These are phyloP conservation scores for Alosa alosa DNA, from an alignment of 2,113 vertebrate genomes.

Conservation along the genomic window DNA sequence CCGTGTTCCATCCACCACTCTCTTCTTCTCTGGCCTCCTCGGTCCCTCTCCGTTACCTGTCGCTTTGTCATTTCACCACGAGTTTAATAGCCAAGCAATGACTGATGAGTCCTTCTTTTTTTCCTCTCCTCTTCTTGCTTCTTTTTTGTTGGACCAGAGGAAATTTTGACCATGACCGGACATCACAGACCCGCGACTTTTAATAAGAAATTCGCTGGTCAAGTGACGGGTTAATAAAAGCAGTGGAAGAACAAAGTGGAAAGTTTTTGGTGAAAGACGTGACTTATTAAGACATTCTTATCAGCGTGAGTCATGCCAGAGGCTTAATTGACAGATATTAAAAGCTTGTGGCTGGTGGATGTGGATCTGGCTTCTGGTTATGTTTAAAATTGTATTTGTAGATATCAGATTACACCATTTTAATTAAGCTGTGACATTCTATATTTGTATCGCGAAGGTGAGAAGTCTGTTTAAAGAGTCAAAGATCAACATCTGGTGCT, in stretches of 20 bases:
- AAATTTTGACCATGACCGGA: constrained; percentile 18
- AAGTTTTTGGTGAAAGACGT: constrained; percentile 1
- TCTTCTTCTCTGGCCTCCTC: constrained; percentile 9
- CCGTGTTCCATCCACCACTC: not conserved
- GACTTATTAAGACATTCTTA: constrained; percentile 24
- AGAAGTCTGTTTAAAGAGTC: not conserved
- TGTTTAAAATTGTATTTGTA: not conserved
- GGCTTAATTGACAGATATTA: constrained; percentile 1
- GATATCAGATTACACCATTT: not conserved
- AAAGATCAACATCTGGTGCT: not conserved
- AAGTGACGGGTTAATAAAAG: constrained; percentile 32
- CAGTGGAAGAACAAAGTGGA: constrained; percentile 25
- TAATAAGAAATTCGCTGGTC: constrained; percentile 31
- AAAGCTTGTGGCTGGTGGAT: not conserved
- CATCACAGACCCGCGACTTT: constrained; percentile 11
- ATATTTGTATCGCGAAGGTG: constrained; percentile 1
- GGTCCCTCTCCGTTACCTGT: constrained; percentile 24
- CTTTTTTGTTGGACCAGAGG: constrained; percentile 10
- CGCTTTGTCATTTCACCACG: not conserved
- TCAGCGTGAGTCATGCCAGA: constrained; percentile 2
- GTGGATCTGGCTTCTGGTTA: not conserved
- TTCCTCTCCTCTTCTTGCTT: not conserved
- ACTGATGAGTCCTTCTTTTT: constrained; percentile 38
- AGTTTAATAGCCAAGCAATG: constrained; percentile 39
- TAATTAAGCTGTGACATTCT: not conserved